These are phyloP conservation scores for Temnothorax nylanderi DNA, from an alignment of 1,140 invertebrate genomes.

Conservation along the genomic window DNA sequence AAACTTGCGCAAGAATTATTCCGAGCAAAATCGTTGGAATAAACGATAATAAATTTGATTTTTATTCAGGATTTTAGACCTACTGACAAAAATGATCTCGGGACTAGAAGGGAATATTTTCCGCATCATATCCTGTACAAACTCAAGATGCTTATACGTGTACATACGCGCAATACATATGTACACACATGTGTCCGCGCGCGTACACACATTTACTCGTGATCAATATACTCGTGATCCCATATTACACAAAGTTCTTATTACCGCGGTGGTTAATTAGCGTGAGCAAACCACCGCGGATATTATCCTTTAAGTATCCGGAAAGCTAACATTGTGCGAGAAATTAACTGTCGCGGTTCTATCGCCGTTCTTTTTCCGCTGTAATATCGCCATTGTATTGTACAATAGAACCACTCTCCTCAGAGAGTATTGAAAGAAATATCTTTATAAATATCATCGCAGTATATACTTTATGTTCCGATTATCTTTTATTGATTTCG, in stretches of 20 bases:
- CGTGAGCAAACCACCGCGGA: constrained; percentile 40
- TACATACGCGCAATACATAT: not conserved
- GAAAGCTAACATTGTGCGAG: constrained; percentile 13
- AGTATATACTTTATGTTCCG: not conserved
- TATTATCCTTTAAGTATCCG: constrained; percentile 48
- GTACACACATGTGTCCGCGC: not conserved
- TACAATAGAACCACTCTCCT: not conserved
- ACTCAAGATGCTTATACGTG: not conserved
- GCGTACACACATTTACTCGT: not conserved
- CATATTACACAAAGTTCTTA: constrained; percentile 35
- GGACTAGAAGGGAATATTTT: not conserved
- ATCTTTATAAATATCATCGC: not conserved
- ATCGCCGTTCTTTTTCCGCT: not conserved
- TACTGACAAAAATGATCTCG: not conserved
- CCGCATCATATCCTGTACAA: not conserved
- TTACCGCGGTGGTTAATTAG: constrained; percentile 49
- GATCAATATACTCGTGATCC: constrained; percentile 10
- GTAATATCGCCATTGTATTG: not conserved
- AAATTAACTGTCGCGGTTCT: constrained; percentile 19
- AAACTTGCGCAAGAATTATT: not conserved
- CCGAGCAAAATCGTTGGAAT: not conserved
- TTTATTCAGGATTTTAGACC: not conserved
- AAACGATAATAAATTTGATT: not conserved
- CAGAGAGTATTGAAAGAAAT: not conserved
- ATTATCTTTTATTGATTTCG: not conserved